Percentiles rank a stretch among this genome's conserved stretches.
Conservation (phyloP, 2,888 invertebrate species). For the Parnassius orleans region DNA sequence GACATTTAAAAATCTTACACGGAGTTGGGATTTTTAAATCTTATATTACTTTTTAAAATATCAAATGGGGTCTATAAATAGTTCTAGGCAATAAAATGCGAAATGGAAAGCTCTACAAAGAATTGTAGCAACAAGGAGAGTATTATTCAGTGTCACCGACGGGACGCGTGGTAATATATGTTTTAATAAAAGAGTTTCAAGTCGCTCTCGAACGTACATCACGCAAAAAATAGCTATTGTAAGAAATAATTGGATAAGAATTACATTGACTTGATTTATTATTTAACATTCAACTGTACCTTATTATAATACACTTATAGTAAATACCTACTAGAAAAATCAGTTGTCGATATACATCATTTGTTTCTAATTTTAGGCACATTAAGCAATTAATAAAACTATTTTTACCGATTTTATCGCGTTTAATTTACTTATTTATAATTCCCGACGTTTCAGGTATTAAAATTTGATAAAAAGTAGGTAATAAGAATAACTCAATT, state of each 20-base stretch:
- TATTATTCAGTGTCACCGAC: slow-evolving; percentile 77
- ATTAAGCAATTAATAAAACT: no score
- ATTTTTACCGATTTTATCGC: not conserved
- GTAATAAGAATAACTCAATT: not conserved
- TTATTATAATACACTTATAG: no score
- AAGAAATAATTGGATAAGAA: no score
- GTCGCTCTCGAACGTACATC: slow-evolving; percentile 73
- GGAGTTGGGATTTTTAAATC: no score
- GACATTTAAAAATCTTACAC: no score
- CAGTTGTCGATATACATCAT: no score
- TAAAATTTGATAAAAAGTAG: no score
- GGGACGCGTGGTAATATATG: slow-evolving; percentile 78
- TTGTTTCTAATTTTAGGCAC: no score
- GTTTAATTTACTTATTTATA: not conserved
- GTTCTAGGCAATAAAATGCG: slow-evolving; percentile 69
- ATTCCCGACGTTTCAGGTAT: no score
- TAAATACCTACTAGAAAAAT: no score
- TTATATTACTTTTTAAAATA: slow-evolving; percentile 38
- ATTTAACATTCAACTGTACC: no score
- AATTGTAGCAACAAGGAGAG: slow-evolving; percentile 72
- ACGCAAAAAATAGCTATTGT: slow-evolving; percentile 33
- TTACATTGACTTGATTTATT: no score
- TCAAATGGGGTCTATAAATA: slow-evolving; percentile 59
- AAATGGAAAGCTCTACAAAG: slow-evolving; percentile 64
- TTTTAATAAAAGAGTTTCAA: slow-evolving; percentile 80